Percentiles rank a stretch among this genome's conserved stretches.
phyloP scores from a whole-genome alignment of 2,888 invertebrate genomes.

The Hydrotaea diabolus region DNA sequence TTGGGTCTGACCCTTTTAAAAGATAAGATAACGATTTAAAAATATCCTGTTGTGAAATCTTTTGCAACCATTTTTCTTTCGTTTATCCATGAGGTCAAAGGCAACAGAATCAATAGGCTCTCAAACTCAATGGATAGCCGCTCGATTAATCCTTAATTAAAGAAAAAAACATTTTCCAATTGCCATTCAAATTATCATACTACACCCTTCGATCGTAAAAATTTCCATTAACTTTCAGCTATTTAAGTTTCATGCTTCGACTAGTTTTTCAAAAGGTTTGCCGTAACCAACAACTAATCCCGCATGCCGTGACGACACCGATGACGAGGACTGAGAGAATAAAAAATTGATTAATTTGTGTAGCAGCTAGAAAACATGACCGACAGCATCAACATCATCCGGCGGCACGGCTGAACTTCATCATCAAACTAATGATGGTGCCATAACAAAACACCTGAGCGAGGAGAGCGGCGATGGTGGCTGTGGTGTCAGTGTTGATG shows the following conservation, averaged over 20 bases:
- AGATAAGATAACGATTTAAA: no score
- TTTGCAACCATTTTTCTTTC: no score
- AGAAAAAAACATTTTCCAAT: no score
- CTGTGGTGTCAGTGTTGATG: background rate
- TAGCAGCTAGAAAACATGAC: slow-evolving; percentile 5
- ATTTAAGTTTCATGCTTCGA: slow-evolving; percentile 13
- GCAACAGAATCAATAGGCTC: no score
- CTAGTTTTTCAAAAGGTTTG: background rate
- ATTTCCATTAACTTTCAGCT: slow-evolving; percentile 2
- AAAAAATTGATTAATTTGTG: slow-evolving; percentile 6
- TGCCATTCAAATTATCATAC: background rate
- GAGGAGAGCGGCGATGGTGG: background rate
- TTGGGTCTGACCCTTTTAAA: no score
- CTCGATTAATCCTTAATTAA: no score
- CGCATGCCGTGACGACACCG: background rate
- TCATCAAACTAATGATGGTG: background rate
- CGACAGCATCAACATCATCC: background rate
- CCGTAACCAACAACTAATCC: background rate
- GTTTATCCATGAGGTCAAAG: no score
- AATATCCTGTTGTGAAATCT: no score
- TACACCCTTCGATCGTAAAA: background rate
- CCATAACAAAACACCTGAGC: background rate
- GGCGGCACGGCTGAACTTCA: background rate
- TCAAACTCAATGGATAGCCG: no score
- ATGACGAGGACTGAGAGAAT: background rate